Percentiles rank a stretch among this genome's conserved stretches.
phyloP scores from a whole-genome alignment of 2,113 vertebrate genomes.

The Oenanthe oenanthe region DNA sequence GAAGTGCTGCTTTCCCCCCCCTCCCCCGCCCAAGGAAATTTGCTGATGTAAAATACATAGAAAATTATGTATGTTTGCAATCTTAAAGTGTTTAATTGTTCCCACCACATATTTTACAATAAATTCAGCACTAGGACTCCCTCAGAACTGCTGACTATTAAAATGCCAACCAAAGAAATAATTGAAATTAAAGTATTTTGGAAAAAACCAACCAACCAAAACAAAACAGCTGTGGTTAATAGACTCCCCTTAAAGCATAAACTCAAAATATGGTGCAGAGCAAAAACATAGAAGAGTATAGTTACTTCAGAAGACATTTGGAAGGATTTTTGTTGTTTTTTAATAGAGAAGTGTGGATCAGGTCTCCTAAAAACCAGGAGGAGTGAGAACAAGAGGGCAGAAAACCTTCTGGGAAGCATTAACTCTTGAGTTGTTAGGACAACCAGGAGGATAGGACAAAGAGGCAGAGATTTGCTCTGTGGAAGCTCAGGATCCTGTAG shows the following conservation, averaged over 20 bases:
- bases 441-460: background rate
- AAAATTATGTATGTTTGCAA: background rate
- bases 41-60: background rate
- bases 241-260: background rate
- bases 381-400: background rate
- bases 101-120: background rate
- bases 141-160: background rate
- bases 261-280: background rate
- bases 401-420: background rate
- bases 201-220: background rate
- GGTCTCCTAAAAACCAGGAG: background rate
- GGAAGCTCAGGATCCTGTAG: background rate
- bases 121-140: background rate
- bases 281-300: background rate
- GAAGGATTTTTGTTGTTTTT: background rate
- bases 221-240: background rate
- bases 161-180: conserved; percentile 4
- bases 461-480: background rate
- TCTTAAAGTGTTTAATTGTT: conserved; percentile 17
- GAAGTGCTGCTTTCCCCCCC: background rate
- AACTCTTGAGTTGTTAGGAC: background rate
- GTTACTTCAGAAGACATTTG: background rate
- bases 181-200: background rate
- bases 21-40: background rate
- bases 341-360: background rate